These are phyloP conservation scores for Druon quercuslanigerum DNA, from an alignment of 1,140 invertebrate genomes.

Conservation along the genomic window DNA sequence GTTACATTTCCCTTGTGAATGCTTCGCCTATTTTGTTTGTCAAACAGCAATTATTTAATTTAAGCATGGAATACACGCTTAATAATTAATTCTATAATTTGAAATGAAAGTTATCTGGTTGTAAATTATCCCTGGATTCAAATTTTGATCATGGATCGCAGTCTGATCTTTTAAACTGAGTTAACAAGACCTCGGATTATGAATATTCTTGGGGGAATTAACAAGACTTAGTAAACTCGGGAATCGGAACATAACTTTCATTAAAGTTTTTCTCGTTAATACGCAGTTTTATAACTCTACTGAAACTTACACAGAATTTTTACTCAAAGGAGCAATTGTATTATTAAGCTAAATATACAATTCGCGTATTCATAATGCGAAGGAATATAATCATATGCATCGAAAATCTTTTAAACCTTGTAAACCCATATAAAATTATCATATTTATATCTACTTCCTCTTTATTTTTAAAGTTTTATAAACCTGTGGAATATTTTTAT, in stretches of 20 bases:
- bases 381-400: too few species aligned
- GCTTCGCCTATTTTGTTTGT: too few species aligned
- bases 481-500: too few species aligned
- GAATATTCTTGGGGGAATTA: slow-evolving; percentile 27
- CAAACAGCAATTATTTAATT: too few species aligned
- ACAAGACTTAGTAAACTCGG: slow-evolving; percentile 2
- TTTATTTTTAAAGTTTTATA: too few species aligned
- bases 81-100: neutral
- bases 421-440: too few species aligned
- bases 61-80: neutral
- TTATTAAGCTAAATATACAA: neutral
- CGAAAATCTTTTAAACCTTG: too few species aligned
- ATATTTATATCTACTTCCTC: too few species aligned
- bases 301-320: neutral
- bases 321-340: slow-evolving; percentile 8
- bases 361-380: too few species aligned
- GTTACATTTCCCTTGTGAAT: too few species aligned
- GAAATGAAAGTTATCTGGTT: neutral
- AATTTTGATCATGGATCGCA: slow-evolving; percentile 2
- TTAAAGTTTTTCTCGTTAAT: slow-evolving; percentile 6
- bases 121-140: neutral
- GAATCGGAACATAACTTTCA: neutral
- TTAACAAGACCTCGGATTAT: slow-evolving; percentile 10
- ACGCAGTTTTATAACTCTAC: neutral
- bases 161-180: neutral